Percentiles rank a stretch among this genome's conserved stretches.
Evolutionary conservation across 1,140 invertebrate species (phyloP).

Genomic region (Batillaria attramentaria): DNA sequence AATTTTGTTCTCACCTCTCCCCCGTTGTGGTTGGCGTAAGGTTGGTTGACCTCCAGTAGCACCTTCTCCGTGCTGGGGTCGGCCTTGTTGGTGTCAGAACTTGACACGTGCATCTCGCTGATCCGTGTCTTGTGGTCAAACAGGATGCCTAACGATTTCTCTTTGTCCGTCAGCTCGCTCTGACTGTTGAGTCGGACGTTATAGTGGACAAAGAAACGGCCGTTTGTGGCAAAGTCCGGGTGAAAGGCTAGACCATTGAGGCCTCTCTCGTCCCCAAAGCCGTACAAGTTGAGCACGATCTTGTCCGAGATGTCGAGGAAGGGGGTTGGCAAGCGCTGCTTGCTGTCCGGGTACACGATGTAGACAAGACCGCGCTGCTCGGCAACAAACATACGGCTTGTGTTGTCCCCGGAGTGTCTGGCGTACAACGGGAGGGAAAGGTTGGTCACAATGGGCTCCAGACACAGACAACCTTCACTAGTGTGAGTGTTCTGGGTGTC

Average conservation of each 20-base stretch:
- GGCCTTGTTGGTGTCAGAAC: conserved; percentile 45
- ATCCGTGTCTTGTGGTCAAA: conserved; percentile 53
- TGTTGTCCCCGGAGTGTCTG: conserved; percentile 57
- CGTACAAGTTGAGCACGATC: conserved; percentile 16
- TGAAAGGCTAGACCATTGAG: conserved; percentile 66
- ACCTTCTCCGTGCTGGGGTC: conserved; percentile 54
- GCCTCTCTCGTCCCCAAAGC: conserved; percentile 65
- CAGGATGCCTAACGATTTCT: not conserved
- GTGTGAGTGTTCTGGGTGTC: not conserved
- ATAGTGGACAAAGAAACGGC: conserved; percentile 66
- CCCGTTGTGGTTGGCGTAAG: conserved; percentile 69
- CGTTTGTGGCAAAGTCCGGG: conserved; percentile 60
- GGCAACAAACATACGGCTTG: conserved; percentile 60
- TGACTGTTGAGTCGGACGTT: conserved; percentile 31
- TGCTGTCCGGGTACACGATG: not conserved
- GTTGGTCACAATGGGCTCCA: conserved; percentile 50
- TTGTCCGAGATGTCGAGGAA: conserved; percentile 35
- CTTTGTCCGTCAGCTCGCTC: conserved; percentile 1
- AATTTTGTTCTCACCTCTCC: conserved; percentile 70
- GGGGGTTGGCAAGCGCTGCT: not conserved
- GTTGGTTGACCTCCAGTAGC: conserved; percentile 62
- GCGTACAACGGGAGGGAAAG: conserved; percentile 63
- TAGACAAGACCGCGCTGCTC: conserved; percentile 50
- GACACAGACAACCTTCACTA: conserved; percentile 57
- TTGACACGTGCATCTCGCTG: conserved; percentile 57